Base-by-base conservation (phyloP, 2,797 vertebrate genomes). In the Schizothorax lantsangensis region DNA sequence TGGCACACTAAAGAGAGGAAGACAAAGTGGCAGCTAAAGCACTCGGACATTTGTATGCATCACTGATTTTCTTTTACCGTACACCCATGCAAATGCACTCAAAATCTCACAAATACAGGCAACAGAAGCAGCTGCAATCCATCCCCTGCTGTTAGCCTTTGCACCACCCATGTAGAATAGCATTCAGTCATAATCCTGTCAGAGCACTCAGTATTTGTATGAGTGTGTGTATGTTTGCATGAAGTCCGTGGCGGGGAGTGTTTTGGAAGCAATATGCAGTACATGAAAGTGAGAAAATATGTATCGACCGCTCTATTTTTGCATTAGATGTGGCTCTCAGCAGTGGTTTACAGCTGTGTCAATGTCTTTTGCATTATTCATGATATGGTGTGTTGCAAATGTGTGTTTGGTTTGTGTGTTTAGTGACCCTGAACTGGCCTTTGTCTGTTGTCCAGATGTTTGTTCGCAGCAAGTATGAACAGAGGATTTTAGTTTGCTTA, bases 371-470 rank as follows among this genome's bases (percentile, higher is more conserved):
- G 17, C 38, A 71, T 79, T 57, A 84, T 78, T 85, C 49, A 85
- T 57, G 8, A 9, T 21, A 15, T 71, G 38, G 21, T 45, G 26
- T 57, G 10, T 40, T 38, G 14, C 12, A 36, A 23, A 85, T 30
- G 68, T 59, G 12, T 71, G 45, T 69, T 52, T 85, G 52, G 36
- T 85, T 40, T 45, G 52, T 71, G 47, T 26, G 33, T 45, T 68
- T 79, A 69, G 47, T 85, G 84, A 85, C 77, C 38, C 77, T 80
- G 77, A 85, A 79, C 84, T 26, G 49, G 38, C 11, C 77, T 72
- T 8, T 57, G 66, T 54, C 40, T 5, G 12, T 33, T 26, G 26
- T 17, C 74, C 84, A 57, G 64, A 71, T 85, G 84, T 54, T 71
- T 40, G 33, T 54, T 17, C 33, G 14, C 3, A 15, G 47, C 36